Base-by-base conservation (phyloP, 2,888 invertebrate genomes). In the Crocallis elinguaria region DNA sequence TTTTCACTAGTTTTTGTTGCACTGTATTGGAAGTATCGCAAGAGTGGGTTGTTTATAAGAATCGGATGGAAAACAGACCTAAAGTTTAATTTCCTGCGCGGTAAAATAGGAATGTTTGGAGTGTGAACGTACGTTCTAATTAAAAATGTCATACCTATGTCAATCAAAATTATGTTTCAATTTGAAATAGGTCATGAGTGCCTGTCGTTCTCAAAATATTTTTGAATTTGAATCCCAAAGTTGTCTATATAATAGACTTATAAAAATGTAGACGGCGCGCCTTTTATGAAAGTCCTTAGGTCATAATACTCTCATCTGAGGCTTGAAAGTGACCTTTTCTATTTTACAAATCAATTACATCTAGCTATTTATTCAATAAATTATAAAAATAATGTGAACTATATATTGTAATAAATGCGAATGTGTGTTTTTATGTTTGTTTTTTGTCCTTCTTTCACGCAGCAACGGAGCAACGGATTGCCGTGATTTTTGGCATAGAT, bases 141-240 rank as follows among this genome's bases (percentile, higher is more conserved):
- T 16, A 23, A 33, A 52, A 52, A n/a, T 52, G 52, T 42, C 52
- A 46, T 25, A 42, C 52, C 52, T 42, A 2, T 17, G 25, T 52
- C 52, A 52, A 41, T 52, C 52, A 36, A 44, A 33, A 32, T 37
- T 43, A 41, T 36, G 17, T 17, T 33, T 25, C 17, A 25, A 7
- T 19, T 4, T 50, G 19, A 13, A 44, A 25, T 17, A 25, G 14
- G 16, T 7, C 30, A 7, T 7, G 11, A 13, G 12, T 17, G 21
- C 23, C 9, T 13, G 32, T 21, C 41, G 42, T 17, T 11, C 33
- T 19, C 25, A 16, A 33, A 33, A 19, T 33, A 41, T 21, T 43
- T 33, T 33, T 3, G 17, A 29, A 11, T 12, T 9, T 9, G 9
- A 9, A n/a, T 3, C 25, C 9, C 2, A 25, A 9, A 1, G 2